Base-by-base conservation (phyloP, 2,797 vertebrate species). In the Apogon hyalosoma region DNA sequence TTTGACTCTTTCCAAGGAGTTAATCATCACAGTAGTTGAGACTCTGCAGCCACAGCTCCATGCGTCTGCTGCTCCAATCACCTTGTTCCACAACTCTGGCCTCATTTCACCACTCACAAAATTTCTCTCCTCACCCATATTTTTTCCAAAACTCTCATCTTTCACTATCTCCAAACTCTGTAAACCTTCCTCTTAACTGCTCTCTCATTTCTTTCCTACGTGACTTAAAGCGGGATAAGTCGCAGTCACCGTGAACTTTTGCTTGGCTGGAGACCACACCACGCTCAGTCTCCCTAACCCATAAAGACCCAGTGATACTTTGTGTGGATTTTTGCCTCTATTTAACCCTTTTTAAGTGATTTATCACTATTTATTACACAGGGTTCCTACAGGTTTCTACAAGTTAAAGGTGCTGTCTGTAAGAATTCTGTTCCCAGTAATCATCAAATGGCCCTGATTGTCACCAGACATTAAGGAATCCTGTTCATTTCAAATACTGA, bases 31-130 rank as follows among this genome's bases (percentile, higher is more conserved):
- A 70, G 63, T 3, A 45, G 68, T 63, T 10, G 13, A 78, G 75
- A 68, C 63, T 54, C 31, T 11, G 66, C 11, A 4, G 77, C 59
- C 56, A 14, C 75, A 79, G 46, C 61, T 73, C 42, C 57, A n/a
- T 42, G n/a, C 40, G 67, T 76, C 71, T 80, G 55, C 66, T 33
- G 31, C 62, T 75, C 63, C 82, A 64, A 85, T 82, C 82, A 63
- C 62, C 50, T 74, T 59, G 33, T 73, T 73, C 68, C 68, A 62
- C 64, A 46, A 54, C 64, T 75, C 45, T 14, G 54, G 13, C 41
- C 62, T 67, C 38, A 31, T 66, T 56, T 43, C 64, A 71, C 61
- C 73, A 43, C 56, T 63, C 41, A 24, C 12, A 73, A 80, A 73
- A 59, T 60, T n/a, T 53, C 47, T 42, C 43, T 47, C 41, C 65